Base-by-base conservation (phyloP, 2,797 vertebrate species). In the Threskiornis aethiopicus region DNA sequence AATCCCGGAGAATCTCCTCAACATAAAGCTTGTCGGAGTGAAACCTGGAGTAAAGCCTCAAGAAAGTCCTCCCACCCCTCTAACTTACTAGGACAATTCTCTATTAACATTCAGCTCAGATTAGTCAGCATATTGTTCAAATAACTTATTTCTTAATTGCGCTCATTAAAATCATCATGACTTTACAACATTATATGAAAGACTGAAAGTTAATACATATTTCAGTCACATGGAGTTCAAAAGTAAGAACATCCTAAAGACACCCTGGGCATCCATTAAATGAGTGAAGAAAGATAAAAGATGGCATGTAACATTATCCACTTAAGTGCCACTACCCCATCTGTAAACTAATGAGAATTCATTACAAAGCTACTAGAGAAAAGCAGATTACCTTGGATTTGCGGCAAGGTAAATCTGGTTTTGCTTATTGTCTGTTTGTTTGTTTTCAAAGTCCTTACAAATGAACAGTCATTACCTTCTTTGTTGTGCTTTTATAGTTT, bases 371-470 rank as follows among this genome's bases (percentile, higher is more conserved):
- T 71, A 72, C 71, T 64, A 78, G 90, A 94, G 94, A 90, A 95
- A 97, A 97, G 97, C 64, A 97, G 97, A 97, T 96, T 97, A 94
- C 37, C 81, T 76, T 92, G 93, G 96, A 93, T 96, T 97, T 96
- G 81, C 85, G 75, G 86, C 49, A 87, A 78, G 55, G 84, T 93
- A 96, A 97, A 97, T 83, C 97, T 85, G 93, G 83, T 94, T 93
- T 92, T 89, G 81, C 67, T 92, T 85, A 73, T 85, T 93, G 67
- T 73, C 75, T 93, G 42, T 90, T 79, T 85, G 90, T 75, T 94
- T 93, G 59, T 84, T 91, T 79, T 95, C 93, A 61, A 92, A 95
- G 87, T 89, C 70, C 64, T 87, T 87, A 89, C 87, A 97, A 97
- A 96, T 94, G 70, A 97, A 94, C 75, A 89, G 82, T 65, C 5